A percentile compares a stretch with the other conserved stretches of the same genome.
Conservation (phyloP, 2,797 vertebrate species). For the Myioborus miniatus region DNA sequence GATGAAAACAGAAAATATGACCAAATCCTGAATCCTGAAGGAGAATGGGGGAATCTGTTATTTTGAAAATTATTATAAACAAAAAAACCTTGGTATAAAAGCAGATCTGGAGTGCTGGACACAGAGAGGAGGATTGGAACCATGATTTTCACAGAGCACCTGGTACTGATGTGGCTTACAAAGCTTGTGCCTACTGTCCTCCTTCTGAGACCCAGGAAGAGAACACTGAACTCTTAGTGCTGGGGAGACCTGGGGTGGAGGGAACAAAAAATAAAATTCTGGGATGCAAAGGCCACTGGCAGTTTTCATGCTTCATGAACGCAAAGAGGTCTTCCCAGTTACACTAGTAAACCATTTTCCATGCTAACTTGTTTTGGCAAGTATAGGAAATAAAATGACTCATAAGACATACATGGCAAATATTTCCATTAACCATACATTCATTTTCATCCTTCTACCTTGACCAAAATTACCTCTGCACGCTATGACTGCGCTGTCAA, state of each 20-base stretch:
- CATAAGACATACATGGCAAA: not conserved
- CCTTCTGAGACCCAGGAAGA: not conserved
- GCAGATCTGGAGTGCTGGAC: not conserved
- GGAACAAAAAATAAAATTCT: not conserved
- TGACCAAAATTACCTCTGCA: not conserved
- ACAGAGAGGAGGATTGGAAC: not conserved
- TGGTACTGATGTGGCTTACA: not conserved
- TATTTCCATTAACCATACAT: not conserved
- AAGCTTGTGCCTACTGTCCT: not conserved
- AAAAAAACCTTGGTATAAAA: not conserved
- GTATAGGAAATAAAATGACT: not conserved
- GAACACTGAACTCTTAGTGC: not conserved
- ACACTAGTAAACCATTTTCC: not conserved
- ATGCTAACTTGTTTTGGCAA: conserved; percentile 12
- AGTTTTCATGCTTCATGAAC: not conserved
- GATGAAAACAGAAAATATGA: not conserved
- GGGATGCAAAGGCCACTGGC: not conserved
- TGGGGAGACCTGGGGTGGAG: not conserved
- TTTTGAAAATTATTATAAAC: not conserved
- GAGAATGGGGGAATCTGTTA: not conserved
- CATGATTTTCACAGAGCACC: rapidly evolving
- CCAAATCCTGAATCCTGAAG: not conserved
- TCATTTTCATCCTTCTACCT: not conserved
- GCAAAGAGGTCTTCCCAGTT: conserved; percentile 30
- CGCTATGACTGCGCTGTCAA: rapidly evolving